Percentiles rank a stretch among this genome's conserved stretches.
Evolutionary conservation across 2,797 vertebrate genomes (phyloP).

Genomic region (Sebastes diaconus): DNA sequence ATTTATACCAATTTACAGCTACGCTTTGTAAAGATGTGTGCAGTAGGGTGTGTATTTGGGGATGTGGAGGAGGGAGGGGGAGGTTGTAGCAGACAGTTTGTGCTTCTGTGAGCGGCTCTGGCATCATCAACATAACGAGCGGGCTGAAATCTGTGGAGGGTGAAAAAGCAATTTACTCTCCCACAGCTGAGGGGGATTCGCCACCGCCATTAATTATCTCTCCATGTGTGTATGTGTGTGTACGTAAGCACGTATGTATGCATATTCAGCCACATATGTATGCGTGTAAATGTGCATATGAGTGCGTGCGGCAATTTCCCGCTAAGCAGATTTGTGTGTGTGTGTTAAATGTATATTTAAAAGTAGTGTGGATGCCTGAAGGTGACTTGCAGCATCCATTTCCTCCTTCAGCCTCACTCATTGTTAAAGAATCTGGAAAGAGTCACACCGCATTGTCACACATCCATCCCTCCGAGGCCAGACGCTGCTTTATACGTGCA

Average conservation of each 20-base stretch:
- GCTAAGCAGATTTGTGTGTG: neutral
- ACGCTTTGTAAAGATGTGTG: constrained; percentile 28
- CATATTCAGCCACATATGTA: constrained; percentile 24
- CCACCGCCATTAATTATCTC: constrained; percentile 80
- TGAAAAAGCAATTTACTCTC: constrained; percentile 85
- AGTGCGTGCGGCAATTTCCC: neutral
- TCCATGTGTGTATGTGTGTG: constrained; percentile 36
- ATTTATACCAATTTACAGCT: constrained; percentile 25
- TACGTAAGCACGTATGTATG: constrained; percentile 13
- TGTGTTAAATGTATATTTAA: constrained; percentile 16
- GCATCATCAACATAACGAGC: constrained; percentile 83
- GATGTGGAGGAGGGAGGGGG: neutral
- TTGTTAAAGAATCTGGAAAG: constrained; percentile 65
- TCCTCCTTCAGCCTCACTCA: constrained; percentile 47
- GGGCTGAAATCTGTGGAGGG: constrained; percentile 80
- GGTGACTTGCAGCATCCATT: constrained; percentile 62
- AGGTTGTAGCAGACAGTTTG: constrained; percentile 66
- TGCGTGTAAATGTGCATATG: neutral
- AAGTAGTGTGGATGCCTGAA: constrained; percentile 46
- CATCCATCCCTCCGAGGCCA: constrained; percentile 47
- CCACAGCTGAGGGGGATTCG: constrained; percentile 80
- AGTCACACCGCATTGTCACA: constrained; percentile 52
- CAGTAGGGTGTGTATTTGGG: constrained; percentile 25
- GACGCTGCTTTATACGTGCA: constrained; percentile 25
- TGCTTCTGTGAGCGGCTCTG: constrained; percentile 73